Evolutionary conservation across 2,113 vertebrate genomes (phyloP).

Genomic region (Dasyornis broadbenti): DNA sequence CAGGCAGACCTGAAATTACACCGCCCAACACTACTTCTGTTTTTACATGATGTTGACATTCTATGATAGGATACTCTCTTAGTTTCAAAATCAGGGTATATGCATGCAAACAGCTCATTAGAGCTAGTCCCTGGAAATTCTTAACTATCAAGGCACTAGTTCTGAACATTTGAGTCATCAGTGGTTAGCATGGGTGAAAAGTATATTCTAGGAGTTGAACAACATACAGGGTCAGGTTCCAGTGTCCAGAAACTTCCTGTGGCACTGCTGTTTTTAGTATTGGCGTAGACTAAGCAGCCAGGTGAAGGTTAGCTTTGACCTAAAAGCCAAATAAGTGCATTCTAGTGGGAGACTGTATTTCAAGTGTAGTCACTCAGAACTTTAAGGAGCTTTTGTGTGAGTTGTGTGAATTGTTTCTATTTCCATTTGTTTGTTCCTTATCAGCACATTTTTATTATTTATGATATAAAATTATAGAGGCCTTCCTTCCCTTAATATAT

Average conservation of each 20-base stretch:
- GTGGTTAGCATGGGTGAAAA: neutral
- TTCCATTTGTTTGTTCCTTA: neutral
- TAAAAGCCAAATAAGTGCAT: neutral
- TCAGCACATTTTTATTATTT: neutral
- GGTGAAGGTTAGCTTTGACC: neutral
- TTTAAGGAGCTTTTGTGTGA: neutral
- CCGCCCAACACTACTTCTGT: neutral
- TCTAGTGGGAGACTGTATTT: neutral
- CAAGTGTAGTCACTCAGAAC: neutral
- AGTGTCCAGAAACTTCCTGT: neutral
- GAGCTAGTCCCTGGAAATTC: neutral
- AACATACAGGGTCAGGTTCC: too few species aligned
- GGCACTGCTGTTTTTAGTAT: neutral
- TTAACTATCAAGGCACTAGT: neutral
- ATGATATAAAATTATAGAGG: neutral
- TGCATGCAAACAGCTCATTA: neutral
- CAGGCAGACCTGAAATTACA: neutral
- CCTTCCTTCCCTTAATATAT: neutral
- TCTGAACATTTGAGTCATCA: neutral
- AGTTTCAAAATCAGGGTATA: neutral
- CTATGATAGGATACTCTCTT: neutral
- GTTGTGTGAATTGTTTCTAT: neutral
- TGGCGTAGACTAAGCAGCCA: neutral
- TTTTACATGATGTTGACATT: rapidly evolving
- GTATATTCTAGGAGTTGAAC: neutral